Evolutionary conservation across 2,797 vertebrate species (phyloP).

Genomic region (Lycodopsis pacificus): DNA sequence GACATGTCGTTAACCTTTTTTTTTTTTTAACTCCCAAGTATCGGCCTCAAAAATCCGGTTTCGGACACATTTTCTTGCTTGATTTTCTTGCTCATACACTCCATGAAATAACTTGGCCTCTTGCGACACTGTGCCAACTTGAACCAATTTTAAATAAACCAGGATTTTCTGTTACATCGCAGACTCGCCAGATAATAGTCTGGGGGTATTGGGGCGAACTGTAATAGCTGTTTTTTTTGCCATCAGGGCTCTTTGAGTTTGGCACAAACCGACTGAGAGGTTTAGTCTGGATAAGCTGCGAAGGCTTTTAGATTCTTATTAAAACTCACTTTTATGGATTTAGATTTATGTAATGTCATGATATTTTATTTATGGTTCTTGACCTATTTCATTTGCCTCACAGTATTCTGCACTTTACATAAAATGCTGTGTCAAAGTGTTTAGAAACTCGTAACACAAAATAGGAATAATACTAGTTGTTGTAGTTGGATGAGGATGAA

Average conservation of each 20-base stretch:
- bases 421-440: neutral
- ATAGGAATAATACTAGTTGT: neutral
- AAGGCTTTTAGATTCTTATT: constrained; percentile 5
- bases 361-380: neutral
- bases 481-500: neutral
- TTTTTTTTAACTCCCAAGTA: neutral
- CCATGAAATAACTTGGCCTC: constrained; percentile 8
- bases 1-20: neutral
- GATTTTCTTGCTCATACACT: neutral
- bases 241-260: neutral
- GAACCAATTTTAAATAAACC: neutral
- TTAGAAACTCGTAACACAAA: neutral
- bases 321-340: constrained; percentile 8
- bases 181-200: constrained; percentile 1
- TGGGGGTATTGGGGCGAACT: neutral
- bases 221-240: constrained; percentile 4
- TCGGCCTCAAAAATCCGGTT: neutral
- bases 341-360: neutral
- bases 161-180: neutral
- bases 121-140: neutral
- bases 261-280: neutral
- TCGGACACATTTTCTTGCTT: neutral
- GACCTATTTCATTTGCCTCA: neutral
- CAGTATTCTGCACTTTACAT: neutral
- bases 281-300: constrained; percentile 7